phyloP scores from a whole-genome alignment of 2,797 vertebrate genomes.

The Falco novaeseelandiae region DNA sequence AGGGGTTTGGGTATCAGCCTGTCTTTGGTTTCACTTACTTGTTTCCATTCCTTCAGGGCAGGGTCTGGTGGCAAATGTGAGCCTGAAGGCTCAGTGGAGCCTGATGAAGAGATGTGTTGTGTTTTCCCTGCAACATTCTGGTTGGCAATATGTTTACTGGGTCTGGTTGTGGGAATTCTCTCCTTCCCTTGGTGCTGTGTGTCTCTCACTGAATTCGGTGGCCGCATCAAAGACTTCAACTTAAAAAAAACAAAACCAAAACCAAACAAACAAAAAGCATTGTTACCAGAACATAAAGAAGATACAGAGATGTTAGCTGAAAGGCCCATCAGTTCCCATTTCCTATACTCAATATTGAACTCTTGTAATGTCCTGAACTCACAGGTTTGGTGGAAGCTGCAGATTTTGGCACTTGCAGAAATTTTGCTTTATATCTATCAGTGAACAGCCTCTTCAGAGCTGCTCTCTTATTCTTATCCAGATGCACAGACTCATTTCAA shows the following conservation, averaged over 20 bases:
- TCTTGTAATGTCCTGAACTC: background rate
- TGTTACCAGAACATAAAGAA: background rate
- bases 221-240: constrained; percentile 90
- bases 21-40: constrained; percentile 76
- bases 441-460: background rate
- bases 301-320: background rate
- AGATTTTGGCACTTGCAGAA: background rate
- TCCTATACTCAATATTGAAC: background rate
- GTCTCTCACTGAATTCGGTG: constrained; percentile 75
- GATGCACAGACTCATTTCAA: background rate
- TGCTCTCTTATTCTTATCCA: background rate
- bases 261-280: background rate
- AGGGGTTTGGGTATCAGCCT: fast-evolving
- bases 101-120: background rate
- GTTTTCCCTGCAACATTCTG: background rate
- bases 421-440: background rate
- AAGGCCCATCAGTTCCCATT: background rate
- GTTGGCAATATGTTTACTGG: background rate
- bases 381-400: background rate
- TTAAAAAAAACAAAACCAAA: constrained; percentile 49
- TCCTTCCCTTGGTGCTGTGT: constrained; percentile 10
- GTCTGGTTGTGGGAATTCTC: background rate
- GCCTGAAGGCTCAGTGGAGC: constrained; percentile 69
- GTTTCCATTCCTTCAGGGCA: constrained; percentile 85
- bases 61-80: constrained; percentile 45